These are phyloP conservation scores for Germaria angustata DNA, from an alignment of 2,888 invertebrate genomes.

Conservation along the genomic window DNA sequence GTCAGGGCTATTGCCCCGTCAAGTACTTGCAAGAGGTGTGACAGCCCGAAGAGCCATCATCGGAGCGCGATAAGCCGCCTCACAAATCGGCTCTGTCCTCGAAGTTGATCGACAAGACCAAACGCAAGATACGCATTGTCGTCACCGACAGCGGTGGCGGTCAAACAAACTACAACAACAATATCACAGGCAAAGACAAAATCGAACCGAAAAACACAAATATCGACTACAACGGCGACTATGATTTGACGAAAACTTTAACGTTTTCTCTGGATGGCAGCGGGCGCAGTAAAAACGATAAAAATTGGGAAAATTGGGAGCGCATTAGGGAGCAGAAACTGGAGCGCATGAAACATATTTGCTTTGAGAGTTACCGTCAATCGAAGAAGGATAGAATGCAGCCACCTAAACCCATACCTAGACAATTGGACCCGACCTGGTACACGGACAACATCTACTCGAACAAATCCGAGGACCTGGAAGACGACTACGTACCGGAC, in stretches of 20 bases:
- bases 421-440: constrained; percentile 79
- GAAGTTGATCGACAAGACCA: constrained; percentile 77
- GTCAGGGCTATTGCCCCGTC: constrained; percentile 95
- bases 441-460: constrained; percentile 80
- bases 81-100: constrained; percentile 76
- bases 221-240: constrained; percentile 69
- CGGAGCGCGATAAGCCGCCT: constrained; percentile 76
- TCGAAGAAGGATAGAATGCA: constrained; percentile 78
- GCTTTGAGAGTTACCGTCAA: constrained; percentile 79
- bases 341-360: constrained; percentile 80
- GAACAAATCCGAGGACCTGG: constrained; percentile 79
- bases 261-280: constrained; percentile 69
- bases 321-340: constrained; percentile 79
- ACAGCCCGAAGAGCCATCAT: constrained; percentile 83
- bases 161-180: constrained; percentile 70
- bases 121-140: constrained; percentile 79
- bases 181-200: constrained; percentile 48
- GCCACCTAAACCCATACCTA: constrained; percentile 77
- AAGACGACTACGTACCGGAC: constrained; percentile 78
- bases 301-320: constrained; percentile 80
- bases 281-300: constrained; percentile 77
- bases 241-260: constrained; percentile 66
- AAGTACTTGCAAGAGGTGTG: constrained; percentile 97
- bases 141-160: constrained; percentile 76
- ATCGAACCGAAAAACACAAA: constrained; percentile 73